A percentile compares a stretch with the other conserved stretches of the same genome.
Conservation (phyloP, 2,888 invertebrate genomes). For the Andricus quercusramuli region DNA sequence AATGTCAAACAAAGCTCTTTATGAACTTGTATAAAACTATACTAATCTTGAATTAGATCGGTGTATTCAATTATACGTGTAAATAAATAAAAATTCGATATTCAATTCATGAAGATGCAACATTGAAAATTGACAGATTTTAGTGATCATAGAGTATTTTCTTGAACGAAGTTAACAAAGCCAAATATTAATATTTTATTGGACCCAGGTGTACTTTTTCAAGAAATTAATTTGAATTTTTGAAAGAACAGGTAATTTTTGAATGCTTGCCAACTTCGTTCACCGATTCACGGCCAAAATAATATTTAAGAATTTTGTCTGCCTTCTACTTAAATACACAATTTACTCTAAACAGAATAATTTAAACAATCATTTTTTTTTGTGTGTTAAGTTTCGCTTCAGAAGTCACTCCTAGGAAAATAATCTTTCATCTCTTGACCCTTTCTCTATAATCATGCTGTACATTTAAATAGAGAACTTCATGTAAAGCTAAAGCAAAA, state of each 20-base stretch:
- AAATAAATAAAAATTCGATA: neutral
- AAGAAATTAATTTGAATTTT: too few relatives aligned
- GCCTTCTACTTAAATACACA: neutral
- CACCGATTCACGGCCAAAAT: neutral
- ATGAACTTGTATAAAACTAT: neutral
- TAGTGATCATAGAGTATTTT: too few relatives aligned
- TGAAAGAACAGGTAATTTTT: too few relatives aligned
- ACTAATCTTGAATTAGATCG: neutral
- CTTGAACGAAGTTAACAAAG: too few relatives aligned
- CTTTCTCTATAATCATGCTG: neutral
- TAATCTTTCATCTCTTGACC: neutral
- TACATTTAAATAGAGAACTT: neutral
- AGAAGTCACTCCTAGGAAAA: neutral
- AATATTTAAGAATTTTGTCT: neutral
- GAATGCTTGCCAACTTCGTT: neutral
- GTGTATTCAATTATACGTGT: neutral
- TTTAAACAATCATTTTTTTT: neutral
- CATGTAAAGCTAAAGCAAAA: neutral
- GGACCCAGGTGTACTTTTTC: too few relatives aligned
- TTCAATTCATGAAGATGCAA: neutral
- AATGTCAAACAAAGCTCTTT: neutral
- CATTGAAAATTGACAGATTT: neutral
- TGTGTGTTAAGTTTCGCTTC: neutral
- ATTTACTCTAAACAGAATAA: neutral
- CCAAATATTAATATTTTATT: neutral